Conservation (phyloP, 37 sponge, comb jelly and placozoan species). For the Spongilla lacustris region DNA sequence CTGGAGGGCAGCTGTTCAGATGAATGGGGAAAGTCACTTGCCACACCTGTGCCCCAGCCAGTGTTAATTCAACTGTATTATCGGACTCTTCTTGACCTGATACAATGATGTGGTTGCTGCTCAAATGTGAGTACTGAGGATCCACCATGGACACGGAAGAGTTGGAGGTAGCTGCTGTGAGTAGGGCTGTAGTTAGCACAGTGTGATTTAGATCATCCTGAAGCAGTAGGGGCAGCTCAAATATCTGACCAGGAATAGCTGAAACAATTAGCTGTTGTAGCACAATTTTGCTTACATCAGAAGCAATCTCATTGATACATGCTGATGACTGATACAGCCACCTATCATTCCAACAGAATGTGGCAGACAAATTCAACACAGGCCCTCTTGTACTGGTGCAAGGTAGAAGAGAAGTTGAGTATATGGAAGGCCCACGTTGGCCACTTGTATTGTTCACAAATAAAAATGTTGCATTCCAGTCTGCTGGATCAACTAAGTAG, state of each 20-base stretch:
- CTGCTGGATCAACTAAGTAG: neutral
- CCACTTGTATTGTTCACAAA: constrained; percentile 46
- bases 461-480: constrained; percentile 32
- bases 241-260: constrained; percentile 51
- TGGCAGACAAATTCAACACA: neutral
- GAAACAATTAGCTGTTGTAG: neutral
- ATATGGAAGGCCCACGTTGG: constrained; percentile 26
- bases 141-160: no score
- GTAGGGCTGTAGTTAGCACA: neutral
- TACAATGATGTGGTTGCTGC: no score
- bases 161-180: no score
- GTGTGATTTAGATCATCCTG: constrained; percentile 38
- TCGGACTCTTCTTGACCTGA: no score
- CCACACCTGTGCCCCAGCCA: no score
- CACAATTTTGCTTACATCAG: no score
- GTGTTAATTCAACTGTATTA: no score
- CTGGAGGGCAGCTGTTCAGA: no score
- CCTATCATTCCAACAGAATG: constrained; percentile 22
- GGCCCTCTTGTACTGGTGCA: constrained; percentile 5
- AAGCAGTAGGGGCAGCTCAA: constrained; percentile 19
- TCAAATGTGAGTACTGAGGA: no score
- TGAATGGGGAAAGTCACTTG: no score
- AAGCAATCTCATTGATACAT: no score
- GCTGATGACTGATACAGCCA: no score
- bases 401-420: constrained; percentile 48